Evolutionary conservation across 2,797 vertebrate species (phyloP).

Genomic region (Coregonus ussuriensis): DNA sequence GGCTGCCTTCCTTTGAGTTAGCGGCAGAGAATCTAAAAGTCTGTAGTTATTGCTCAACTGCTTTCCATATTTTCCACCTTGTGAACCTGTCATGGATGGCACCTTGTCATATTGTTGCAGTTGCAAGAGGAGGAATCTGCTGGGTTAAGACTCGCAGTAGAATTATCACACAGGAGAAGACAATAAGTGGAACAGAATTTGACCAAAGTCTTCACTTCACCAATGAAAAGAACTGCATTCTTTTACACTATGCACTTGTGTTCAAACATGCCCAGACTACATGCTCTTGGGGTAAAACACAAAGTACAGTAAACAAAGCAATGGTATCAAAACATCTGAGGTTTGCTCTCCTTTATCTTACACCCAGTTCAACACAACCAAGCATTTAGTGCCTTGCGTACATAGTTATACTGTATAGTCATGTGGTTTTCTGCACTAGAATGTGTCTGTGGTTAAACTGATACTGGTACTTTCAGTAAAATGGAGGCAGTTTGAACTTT

Average conservation of each 20-base stretch:
- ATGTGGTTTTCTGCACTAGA: slow-evolving; percentile 35
- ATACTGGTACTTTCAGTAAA: background rate
- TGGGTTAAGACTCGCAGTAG: slow-evolving; percentile 29
- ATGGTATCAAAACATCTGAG: slow-evolving; percentile 61
- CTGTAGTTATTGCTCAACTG: slow-evolving; percentile 8
- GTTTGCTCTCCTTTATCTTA: slow-evolving; percentile 42
- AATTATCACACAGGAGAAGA: slow-evolving; percentile 48
- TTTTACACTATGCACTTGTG: slow-evolving; percentile 55
- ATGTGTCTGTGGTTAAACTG: slow-evolving; percentile 12
- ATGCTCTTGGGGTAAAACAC: slow-evolving; percentile 57
- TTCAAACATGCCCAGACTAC: slow-evolving; percentile 66
- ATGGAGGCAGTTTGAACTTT: slow-evolving; percentile 27
- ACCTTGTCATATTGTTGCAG: background rate
- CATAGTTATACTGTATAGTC: slow-evolving; percentile 54
- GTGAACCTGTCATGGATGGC: slow-evolving; percentile 21
- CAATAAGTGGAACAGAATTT: slow-evolving; percentile 60
- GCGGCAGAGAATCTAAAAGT: slow-evolving; percentile 8
- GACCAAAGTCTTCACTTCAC: slow-evolving; percentile 48
- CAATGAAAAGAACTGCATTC: slow-evolving; percentile 57
- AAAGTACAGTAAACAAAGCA: slow-evolving; percentile 65
- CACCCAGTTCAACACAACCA: slow-evolving; percentile 43
- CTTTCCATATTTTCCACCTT: slow-evolving; percentile 22
- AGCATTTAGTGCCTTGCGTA: slow-evolving; percentile 47
- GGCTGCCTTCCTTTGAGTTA: slow-evolving; percentile 9
- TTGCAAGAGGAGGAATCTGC: slow-evolving; percentile 32